Base-by-base conservation (phyloP, 2,797 vertebrate species). In the Heterohyrax brucei region DNA sequence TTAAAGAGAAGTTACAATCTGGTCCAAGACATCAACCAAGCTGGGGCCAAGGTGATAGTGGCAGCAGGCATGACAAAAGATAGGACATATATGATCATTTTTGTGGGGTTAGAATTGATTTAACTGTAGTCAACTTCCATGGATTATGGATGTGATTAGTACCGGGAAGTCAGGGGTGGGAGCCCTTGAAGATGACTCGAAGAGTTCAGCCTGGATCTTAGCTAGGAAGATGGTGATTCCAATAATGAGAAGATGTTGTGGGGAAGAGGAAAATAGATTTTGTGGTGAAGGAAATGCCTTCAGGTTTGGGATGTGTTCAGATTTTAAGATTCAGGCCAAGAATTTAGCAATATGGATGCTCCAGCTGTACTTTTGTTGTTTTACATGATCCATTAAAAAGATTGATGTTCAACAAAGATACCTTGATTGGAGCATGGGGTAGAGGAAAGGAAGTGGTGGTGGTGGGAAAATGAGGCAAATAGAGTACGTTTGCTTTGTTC, bases 291-390 rank as follows among this genome's bases (percentile, higher is more conserved):
- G 72, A 3, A 75, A 33, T 24, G 16, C 56, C 44, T 73, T 93
- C 81, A 46, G 16, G 7, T 62, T 93, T 66, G 19, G 50, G n/a
- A 44, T 44, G 75, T n/a, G 26, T 68, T 94, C 76, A 82, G 68
- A 89, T 95, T 91, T 94, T 79, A 83, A 95, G 86, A 73, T 39
- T 77, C 14, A 26, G 22, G 72, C 28, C 39, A 56, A 39, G 53
- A 91, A 88, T 91, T 75, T 64, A 50, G 7, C 22, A 50, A 28
- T n/a, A 44, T 76, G 7, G 21, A 76, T 77, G 7, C 48, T 83
- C 48, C n/a, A 64, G 44, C 80, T 77, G 44, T 46, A 26, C 48
- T 26, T 82, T 62, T 30, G 21, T n/a, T 39, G 9, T 75, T 73
- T 86, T 81, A 18, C 68, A 4, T 14, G 53, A 39, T 66, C 33